Percentiles rank a stretch among this genome's conserved stretches.
Conservation (phyloP, 2,888 invertebrate genomes). For the Lymantria dispar region DNA sequence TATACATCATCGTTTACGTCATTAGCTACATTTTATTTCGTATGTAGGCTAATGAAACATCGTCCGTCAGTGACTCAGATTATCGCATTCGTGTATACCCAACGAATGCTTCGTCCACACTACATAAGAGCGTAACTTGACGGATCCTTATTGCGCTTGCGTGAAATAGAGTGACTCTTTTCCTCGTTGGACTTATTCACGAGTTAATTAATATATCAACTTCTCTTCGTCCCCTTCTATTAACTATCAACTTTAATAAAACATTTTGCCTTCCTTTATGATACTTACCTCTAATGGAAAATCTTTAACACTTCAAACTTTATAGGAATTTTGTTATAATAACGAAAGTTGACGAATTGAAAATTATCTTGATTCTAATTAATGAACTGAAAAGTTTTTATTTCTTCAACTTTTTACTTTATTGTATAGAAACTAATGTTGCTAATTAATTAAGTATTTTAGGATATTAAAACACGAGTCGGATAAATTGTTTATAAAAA, state of each 20-base stretch:
- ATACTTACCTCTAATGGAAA: slow-evolving; percentile 31
- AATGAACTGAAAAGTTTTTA: no score
- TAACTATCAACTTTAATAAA: slow-evolving; percentile 74
- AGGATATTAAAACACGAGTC: no score
- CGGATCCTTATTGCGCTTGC: slow-evolving; percentile 66
- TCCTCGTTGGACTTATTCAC: slow-evolving; percentile 74
- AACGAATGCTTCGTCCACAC: slow-evolving; percentile 58
- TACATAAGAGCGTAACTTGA: slow-evolving; percentile 71
- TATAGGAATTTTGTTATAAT: slow-evolving; percentile 16
- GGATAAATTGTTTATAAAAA: no score
- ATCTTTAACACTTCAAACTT: slow-evolving; percentile 24
- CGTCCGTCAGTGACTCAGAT: slow-evolving; percentile 26
- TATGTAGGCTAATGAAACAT: slow-evolving; percentile 52
- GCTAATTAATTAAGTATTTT: no score
- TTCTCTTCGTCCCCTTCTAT: slow-evolving; percentile 69
- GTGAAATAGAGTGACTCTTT: slow-evolving; percentile 74
- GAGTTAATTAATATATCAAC: slow-evolving; percentile 81
- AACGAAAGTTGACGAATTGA: neutral
- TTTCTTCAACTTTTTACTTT: no score
- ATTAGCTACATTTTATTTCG: slow-evolving; percentile 39
- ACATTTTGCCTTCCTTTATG: slow-evolving; percentile 50
- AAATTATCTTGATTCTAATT: no score
- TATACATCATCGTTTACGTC: slow-evolving; percentile 46
- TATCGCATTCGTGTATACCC: slow-evolving; percentile 46
- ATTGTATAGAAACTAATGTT: no score